Evolutionary conservation across 2,797 vertebrate genomes (phyloP), one percentile per base, ranked within the genome.

Genomic region (Artibeus jamaicensis): DNA sequence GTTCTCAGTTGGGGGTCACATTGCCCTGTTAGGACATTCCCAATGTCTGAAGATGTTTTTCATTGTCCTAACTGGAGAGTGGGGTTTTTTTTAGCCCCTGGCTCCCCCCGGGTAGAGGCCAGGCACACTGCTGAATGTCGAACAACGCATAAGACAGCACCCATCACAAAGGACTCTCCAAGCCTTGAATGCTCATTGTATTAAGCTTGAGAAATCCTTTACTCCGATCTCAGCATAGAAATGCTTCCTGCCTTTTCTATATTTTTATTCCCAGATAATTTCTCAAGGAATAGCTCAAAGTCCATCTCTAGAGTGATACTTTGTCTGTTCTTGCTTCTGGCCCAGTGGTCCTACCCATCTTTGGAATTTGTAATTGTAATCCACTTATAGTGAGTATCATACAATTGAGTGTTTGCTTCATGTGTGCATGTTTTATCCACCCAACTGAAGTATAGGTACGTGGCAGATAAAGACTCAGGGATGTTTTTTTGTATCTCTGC

Each of bases 341-440:
- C 21, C 18, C 39, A n/a, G 22, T 65, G 15, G 10, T 53, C 79
- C 86, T 59, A 42, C 15, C 16, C 18, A 53, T 77, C 77, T 92
- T 91, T 48, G 84, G 84, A 71, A 76, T 92, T 92, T 89, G 22
- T 92, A 48, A 79, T 92, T 92, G 22, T 92, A 53, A 79, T 57
- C 4, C 34, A 82, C n/a, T 74, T 96, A 59, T 2, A 74, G 5
- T 77, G 46, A 70, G 39, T 46, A 42, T 86, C 29, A 37, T 83
- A 76, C n/a, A 62, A 32, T 82, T 91, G 44, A 94, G n/a, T 46
- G 26, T 81, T 91, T 82, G 59, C 70, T 94, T 83, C 32, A 70
- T 67, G 39, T 2, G 21, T 78, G 46, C 34, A 14, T 74, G 32
- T 53, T 86, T 87, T 83, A 74, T 76, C 39, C 29, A 37, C 9